Conservation (phyloP, 2,113 vertebrate species). For the Pygoscelis adeliae region DNA sequence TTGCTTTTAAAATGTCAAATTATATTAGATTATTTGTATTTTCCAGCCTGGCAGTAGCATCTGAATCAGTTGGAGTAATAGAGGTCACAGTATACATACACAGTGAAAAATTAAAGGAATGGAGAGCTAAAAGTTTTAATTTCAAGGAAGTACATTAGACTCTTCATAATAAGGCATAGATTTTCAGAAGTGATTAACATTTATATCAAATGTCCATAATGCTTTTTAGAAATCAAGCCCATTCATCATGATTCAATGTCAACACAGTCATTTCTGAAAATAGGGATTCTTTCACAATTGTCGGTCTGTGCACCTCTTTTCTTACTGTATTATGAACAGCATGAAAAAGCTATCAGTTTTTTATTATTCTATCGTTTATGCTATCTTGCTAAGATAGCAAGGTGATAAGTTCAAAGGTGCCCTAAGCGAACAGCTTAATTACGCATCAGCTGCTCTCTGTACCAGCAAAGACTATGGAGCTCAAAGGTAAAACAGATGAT, state of each 20-base stretch:
- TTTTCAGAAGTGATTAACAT: background rate
- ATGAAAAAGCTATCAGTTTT: background rate
- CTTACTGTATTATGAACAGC: background rate
- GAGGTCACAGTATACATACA: too few species aligned
- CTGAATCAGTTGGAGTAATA: background rate
- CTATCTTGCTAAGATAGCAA: background rate
- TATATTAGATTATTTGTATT: background rate
- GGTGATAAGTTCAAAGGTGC: background rate
- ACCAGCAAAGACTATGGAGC: background rate
- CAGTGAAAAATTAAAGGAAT: background rate
- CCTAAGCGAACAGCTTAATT: background rate
- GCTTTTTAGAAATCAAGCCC: background rate
- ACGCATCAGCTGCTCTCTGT: background rate
- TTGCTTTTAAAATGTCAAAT: background rate
- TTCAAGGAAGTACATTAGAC: background rate
- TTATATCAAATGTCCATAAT: background rate
- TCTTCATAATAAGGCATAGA: background rate
- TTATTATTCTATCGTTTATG: background rate
- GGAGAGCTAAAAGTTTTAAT: background rate
- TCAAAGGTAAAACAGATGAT: background rate
- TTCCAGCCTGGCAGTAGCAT: background rate
- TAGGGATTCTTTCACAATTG: background rate
- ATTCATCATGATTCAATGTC: background rate
- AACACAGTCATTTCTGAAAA: background rate
- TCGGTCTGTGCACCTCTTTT: background rate